Base-by-base conservation (phyloP, 2,113 vertebrate species). In the Colaptes auratus region DNA sequence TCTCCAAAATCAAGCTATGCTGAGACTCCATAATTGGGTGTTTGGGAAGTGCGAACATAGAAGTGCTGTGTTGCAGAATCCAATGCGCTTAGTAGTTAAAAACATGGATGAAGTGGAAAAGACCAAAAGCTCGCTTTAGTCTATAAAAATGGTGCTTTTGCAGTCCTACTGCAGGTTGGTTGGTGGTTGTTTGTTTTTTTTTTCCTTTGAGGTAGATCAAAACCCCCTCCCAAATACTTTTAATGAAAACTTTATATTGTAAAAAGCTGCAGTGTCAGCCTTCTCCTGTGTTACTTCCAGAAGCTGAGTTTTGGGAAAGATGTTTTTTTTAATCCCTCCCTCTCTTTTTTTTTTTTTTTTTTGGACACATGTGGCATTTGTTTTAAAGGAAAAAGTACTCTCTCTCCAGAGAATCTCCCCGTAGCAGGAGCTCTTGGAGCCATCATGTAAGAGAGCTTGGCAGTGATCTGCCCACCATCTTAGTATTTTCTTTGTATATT, bases 331-430 rank as follows among this genome's bases (percentile, higher is more conserved):
- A n/a, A n/a, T n/a, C n/a, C n/a, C n/a, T n/a, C n/a, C n/a, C n/a
- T n/a, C n/a, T n/a, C n/a, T n/a, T n/a, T n/a, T n/a, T n/a, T n/a
- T n/a, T n/a, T n/a, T n/a, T n/a, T n/a, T n/a, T n/a, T n/a, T n/a
- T n/a, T n/a, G n/a, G 17, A 28, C 4, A 33, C 31, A 6, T 59
- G 3, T 56, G 6, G 1, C 1, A 3, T 3, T 31, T 46, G 44
- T 23, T 66, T 78, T 52, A 12, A 58, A 69, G 19, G 35, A n/a
- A 31, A 11, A 73, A 67, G 9, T 42, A 28, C 27, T 44, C 2
- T 4, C 15, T 89, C 10, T 56, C 15, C 28, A 75, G 71, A 64
- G 19, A 69, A 14, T 66, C 15, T 59, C 16, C 36, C 42, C 11
- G 3, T 25, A 65, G 5, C 19, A 70, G 52, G 42, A 83, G 7